These are phyloP conservation scores for Platanista minor DNA, from an alignment of 2,113 vertebrate genomes.

Conservation along the genomic window DNA sequence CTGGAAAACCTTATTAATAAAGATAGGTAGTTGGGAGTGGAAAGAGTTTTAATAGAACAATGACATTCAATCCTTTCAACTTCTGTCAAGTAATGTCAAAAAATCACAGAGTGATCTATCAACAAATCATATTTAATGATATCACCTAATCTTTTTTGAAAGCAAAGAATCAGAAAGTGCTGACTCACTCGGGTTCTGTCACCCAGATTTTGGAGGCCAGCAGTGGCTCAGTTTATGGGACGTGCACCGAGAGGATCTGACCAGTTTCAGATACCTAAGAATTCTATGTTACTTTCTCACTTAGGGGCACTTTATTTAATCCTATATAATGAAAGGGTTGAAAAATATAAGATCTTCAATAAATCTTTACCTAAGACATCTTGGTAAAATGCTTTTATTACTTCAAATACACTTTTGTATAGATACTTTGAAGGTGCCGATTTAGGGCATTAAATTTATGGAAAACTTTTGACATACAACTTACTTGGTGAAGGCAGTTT, in stretches of 20 bases:
- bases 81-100: background rate
- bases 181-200: background rate
- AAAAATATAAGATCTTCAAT: background rate
- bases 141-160: background rate
- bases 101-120: background rate
- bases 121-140: background rate
- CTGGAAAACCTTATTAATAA: background rate
- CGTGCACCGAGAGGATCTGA: background rate
- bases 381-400: background rate
- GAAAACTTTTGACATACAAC: background rate
- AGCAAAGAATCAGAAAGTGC: background rate
- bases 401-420: background rate
- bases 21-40: background rate
- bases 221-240: background rate
- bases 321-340: background rate
- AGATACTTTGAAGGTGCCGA: background rate
- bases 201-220: background rate
- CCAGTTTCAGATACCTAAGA: background rate
- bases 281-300: background rate
- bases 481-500: background rate
- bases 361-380: background rate
- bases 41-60: background rate
- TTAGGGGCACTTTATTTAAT: background rate
- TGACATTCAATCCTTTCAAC: background rate
- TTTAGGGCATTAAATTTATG: background rate